A percentile compares a stretch with the other conserved stretches of the same genome.
These are phyloP conservation scores for Poeciliopsis presidionis DNA, from an alignment of 2,797 vertebrate species.

Conservation along the genomic window DNA sequence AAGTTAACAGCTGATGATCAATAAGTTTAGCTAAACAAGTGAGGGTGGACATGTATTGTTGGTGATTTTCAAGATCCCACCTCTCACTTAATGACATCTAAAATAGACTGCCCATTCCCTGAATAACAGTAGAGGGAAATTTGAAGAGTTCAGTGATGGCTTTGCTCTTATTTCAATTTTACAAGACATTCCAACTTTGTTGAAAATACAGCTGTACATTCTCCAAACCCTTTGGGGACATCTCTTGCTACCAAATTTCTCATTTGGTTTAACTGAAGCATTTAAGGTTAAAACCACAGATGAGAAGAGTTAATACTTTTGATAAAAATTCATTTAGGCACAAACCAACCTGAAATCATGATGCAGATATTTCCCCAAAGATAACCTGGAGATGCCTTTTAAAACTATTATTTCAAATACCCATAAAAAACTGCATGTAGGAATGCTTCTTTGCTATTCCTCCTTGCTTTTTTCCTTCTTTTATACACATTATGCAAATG, in stretches of 20 bases:
- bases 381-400: constrained; percentile 41
- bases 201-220: constrained; percentile 16
- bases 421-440: constrained; percentile 35
- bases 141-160: background rate
- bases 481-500: constrained; percentile 21
- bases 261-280: constrained; percentile 11
- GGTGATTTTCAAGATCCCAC: background rate
- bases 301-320: background rate
- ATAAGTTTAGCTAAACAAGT: background rate
- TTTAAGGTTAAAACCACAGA: constrained; percentile 3
- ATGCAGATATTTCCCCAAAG: constrained; percentile 47
- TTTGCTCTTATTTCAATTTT: background rate
- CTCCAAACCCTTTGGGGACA: constrained; percentile 54
- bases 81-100: background rate
- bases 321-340: background rate
- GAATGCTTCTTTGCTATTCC: constrained; percentile 36
- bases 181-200: constrained; percentile 10
- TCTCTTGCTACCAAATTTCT: background rate
- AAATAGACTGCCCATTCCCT: background rate
- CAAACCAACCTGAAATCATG: background rate
- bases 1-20: background rate
- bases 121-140: background rate
- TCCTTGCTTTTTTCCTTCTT: constrained; percentile 31
- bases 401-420: constrained; percentile 33
- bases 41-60: background rate